Evolutionary conservation across 2,797 vertebrate genomes (phyloP), one percentile per base, ranked within the genome.

Genomic region (Pachyuromys duprasi): DNA sequence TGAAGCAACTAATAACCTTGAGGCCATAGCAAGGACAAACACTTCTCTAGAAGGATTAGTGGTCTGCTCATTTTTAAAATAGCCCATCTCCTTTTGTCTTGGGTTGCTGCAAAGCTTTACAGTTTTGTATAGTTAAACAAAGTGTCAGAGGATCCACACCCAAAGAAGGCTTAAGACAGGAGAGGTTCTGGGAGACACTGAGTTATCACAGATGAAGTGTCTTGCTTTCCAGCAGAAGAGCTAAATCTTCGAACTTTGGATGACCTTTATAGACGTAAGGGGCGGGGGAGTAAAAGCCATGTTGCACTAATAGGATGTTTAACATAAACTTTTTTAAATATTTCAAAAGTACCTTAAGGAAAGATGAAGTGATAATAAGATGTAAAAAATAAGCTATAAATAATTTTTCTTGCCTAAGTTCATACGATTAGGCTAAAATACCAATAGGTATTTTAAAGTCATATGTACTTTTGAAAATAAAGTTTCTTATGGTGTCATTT

Each of bases 241-340:
- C 14, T 63, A 69, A 83, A 67, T 67, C 75, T 92, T 90, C 33
- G 60, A 96, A 89, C 70, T 89, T 90, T 84, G 45, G 60, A 72
- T 92, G 89, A 36, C 92, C 79, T 96, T 89, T 93, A 57, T 86
- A 93, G 93, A 89, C n/a, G 39, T 69, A 75, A 90, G 55, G 14
- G 55, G 55, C 3, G 3, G 14, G 72, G 49, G n/a, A 13, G 12
- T 60, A 53, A 89, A 78, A n/a, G 18, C 31, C n/a, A 75, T 75
- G 80, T 75, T 86, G 67, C 9, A 79, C 42, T 95, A 91, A 80
- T 45, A 86, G 22, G 8, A 49, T 28, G 60, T 74, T 94, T 69
- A 79, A 96, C 70, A 81, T 72, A 65, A 57, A 74, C 63, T 80
- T 0, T 91, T 86, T 83, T 55, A 65, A 97, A 86, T 8, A 39